Evolutionary conservation across 2,888 invertebrate species (phyloP).

Genomic region (Drosophila monieri): DNA sequence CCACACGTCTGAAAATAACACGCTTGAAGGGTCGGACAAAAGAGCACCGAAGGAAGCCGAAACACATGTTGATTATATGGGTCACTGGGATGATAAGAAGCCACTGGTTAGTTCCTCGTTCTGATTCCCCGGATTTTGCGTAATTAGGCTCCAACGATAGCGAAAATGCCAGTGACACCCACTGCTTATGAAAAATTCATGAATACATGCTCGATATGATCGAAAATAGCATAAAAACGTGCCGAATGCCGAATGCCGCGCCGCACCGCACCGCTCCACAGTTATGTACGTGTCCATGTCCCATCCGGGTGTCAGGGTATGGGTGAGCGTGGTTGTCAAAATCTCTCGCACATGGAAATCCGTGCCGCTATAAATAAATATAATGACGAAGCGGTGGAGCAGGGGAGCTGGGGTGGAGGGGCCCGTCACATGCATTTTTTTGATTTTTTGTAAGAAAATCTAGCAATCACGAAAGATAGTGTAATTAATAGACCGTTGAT

Average conservation of each 20-base stretch:
- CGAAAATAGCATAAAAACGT: constrained; percentile 48
- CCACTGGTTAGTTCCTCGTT: not conserved
- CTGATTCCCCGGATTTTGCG: constrained; percentile 30
- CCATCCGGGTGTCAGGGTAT: not conserved
- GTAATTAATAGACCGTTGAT: constrained; percentile 10
- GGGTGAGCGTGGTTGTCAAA: constrained; percentile 48
- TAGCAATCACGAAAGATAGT: constrained; percentile 4
- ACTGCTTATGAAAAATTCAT: not conserved
- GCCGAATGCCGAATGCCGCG: constrained; percentile 11
- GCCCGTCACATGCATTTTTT: constrained; percentile 23
- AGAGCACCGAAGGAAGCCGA: constrained; percentile 17
- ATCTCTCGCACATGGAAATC: constrained; percentile 68
- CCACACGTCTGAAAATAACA: constrained; percentile 20
- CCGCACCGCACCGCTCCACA: constrained; percentile 12
- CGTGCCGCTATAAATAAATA: constrained; percentile 63
- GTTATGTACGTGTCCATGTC: constrained; percentile 13
- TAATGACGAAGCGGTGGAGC: constrained; percentile 22
- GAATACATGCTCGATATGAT: constrained; percentile 11
- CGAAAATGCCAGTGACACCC: constrained; percentile 11
- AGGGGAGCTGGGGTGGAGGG: constrained; percentile 2
- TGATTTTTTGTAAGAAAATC: not conserved
- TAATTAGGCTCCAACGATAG: constrained; percentile 42
- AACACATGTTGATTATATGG: constrained; percentile 48
- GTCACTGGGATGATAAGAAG: constrained; percentile 16
- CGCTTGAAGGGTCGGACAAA: not conserved